Conservation (phyloP, 2,888 invertebrate species). For the Embidobia sp. region DNA sequence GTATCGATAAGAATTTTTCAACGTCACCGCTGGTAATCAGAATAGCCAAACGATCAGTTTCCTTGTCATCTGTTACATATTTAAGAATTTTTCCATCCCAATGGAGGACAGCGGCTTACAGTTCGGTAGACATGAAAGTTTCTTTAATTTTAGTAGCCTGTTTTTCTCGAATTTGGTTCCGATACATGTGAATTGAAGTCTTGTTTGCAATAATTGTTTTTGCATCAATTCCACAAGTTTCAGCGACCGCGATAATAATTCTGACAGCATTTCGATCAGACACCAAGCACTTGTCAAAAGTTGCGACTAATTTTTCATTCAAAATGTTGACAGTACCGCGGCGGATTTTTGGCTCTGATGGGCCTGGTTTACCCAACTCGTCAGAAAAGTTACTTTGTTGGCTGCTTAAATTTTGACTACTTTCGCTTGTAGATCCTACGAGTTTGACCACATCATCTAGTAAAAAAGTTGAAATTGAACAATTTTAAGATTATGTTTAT, state of each 20-base stretch:
- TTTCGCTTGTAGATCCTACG: no score
- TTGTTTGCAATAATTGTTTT: slow-evolving; percentile 38
- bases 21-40: no score
- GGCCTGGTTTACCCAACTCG: no score
- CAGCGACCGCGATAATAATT: slow-evolving; percentile 48
- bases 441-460: no score
- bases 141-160: slow-evolving; percentile 35
- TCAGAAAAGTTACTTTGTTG: no score
- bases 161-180: slow-evolving; percentile 33
- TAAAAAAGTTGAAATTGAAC: no score
- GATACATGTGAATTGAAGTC: slow-evolving; percentile 47
- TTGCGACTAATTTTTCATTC: slow-evolving; percentile 56
- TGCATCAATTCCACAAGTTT: slow-evolving; percentile 41
- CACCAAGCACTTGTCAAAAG: slow-evolving; percentile 58
- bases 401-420: no score
- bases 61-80: no score
- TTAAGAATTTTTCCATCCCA: slow-evolving; percentile 52
- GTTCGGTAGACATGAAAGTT: slow-evolving; percentile 23
- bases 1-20: no score
- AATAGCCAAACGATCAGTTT: no score
- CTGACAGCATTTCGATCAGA: slow-evolving; percentile 54
- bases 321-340: slow-evolving; percentile 53
- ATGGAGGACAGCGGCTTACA: slow-evolving; percentile 32
- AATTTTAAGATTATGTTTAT: no score
- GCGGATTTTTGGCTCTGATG: slow-evolving; percentile 35